A percentile compares a stretch with the other conserved stretches of the same genome.
These are phyloP conservation scores for Notiomystis cincta DNA, from an alignment of 2,113 vertebrate genomes.

Conservation along the genomic window DNA sequence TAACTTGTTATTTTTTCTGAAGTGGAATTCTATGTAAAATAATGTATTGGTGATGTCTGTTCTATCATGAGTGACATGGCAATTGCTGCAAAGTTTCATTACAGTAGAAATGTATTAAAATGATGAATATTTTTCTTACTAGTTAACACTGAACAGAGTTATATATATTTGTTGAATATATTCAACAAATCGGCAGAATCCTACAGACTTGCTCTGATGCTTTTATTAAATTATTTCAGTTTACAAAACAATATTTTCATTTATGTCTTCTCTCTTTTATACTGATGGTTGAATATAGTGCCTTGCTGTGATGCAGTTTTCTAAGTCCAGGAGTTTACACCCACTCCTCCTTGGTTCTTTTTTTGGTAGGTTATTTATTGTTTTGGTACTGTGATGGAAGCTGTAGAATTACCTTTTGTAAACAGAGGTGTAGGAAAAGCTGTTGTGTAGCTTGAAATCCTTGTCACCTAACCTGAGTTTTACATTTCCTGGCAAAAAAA, in stretches of 20 bases:
- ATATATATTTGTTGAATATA: neutral
- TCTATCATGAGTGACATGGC: neutral
- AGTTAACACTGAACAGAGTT: neutral
- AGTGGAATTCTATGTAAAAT: neutral
- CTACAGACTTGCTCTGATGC: neutral
- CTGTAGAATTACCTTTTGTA: neutral
- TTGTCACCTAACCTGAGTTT: neutral
- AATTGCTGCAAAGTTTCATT: neutral
- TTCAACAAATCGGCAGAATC: neutral
- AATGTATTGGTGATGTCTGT: neutral
- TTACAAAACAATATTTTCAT: neutral
- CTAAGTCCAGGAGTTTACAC: neutral
- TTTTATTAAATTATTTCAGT: slow-evolving; percentile 11
- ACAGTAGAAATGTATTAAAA: neutral
- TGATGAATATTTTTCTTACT: neutral
- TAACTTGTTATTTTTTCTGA: neutral
- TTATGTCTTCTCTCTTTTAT: neutral
- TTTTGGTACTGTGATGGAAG: neutral
- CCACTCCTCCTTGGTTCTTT: neutral
- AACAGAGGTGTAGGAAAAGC: neutral
- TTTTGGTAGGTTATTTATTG: neutral
- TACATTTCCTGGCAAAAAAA: neutral
- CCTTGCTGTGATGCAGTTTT: neutral
- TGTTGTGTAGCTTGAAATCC: neutral
- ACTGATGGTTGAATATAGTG: neutral